Base-by-base conservation (phyloP, 2,113 vertebrate genomes). In the Pomatorhinus ruficollis region DNA sequence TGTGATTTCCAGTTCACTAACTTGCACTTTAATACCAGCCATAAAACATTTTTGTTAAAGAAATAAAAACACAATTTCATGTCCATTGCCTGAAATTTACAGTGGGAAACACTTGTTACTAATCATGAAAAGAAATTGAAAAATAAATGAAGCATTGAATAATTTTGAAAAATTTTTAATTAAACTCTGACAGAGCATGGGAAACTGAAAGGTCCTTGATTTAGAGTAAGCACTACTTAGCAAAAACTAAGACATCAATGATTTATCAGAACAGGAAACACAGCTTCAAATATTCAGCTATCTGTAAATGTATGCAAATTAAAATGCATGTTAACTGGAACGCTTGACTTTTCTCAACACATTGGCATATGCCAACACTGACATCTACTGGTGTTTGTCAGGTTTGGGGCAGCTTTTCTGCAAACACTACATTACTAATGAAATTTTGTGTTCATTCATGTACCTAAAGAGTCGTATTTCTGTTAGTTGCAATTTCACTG, bases 321-420 rank as follows among this genome's bases (percentile, higher is more conserved):
- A 44, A 89, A 93, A 87, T 13, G 11, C 12, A 13, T 22, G 18
- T 49, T 42, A 37, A 33, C 42, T 6, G 9, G 31, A 50, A 66
- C 2, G 7, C 10, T 56, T 54, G 18, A 17, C 39, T 61, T 66
- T 44, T 59, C 74, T 47, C 15, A 63, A 20, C 31, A 56, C 60
- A 39, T 13, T 95, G 76, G 47, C 42, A 90, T 87, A 96, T 93
- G 95, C 87, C 95, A 96, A 98, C 86, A 98, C 97, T 98, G 98
- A 98, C 98, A 98, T 97, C 98, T 98, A 95, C 97, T 98, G 98
- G 98, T 93, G 31, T 35, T 69, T 86, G 37, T 87, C 11, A 64
- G 86, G 30, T 94, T 92, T 95, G 81, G 64, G 60, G 64, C 25
- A 40, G 28, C 25, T 86, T 94, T 92, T 75, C 61, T 54, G 15